Percentiles rank a stretch among this genome's conserved stretches.
Conservation (phyloP, 2,888 invertebrate species). For the Lycia hirtaria region DNA sequence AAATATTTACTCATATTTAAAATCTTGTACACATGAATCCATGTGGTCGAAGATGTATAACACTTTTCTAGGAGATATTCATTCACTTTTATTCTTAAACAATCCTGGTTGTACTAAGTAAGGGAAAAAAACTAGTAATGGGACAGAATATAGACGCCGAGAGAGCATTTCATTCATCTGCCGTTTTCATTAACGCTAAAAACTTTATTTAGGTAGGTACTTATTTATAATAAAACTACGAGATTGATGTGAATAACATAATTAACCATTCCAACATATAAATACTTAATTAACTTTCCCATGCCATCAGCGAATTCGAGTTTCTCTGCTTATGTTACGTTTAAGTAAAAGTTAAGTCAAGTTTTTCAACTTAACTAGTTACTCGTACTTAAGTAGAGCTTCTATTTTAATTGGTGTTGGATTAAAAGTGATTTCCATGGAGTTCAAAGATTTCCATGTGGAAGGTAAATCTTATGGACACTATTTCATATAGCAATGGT, state of each 20-base stretch:
- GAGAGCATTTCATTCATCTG: too few species aligned
- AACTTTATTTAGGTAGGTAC: background rate
- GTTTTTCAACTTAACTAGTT: background rate
- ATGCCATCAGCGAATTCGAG: slow-evolving; percentile 1
- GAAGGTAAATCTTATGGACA: too few species aligned
- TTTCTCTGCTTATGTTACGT: background rate
- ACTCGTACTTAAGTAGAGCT: background rate
- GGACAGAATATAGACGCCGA: too few species aligned
- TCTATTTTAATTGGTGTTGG: background rate
- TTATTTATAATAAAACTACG: slow-evolving; percentile 1
- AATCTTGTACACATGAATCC: too few species aligned
- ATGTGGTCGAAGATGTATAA: too few species aligned
- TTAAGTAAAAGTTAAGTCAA: slow-evolving; percentile 8
- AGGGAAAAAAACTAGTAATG: too few species aligned
- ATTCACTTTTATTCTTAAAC: too few species aligned
- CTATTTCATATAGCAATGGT: too few species aligned
- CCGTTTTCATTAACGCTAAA: background rate
- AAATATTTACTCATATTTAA: too few species aligned
- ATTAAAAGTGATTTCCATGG: background rate
- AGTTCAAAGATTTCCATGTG: too few species aligned
- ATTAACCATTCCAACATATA: slow-evolving; percentile 22
- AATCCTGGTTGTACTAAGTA: too few species aligned
- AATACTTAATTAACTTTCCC: slow-evolving; percentile 25
- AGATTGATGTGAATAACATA: slow-evolving; percentile 15
- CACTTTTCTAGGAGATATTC: too few species aligned